Base-by-base conservation (phyloP, 92 coral and sea anemone species). In the Actinernus sp. region DNA sequence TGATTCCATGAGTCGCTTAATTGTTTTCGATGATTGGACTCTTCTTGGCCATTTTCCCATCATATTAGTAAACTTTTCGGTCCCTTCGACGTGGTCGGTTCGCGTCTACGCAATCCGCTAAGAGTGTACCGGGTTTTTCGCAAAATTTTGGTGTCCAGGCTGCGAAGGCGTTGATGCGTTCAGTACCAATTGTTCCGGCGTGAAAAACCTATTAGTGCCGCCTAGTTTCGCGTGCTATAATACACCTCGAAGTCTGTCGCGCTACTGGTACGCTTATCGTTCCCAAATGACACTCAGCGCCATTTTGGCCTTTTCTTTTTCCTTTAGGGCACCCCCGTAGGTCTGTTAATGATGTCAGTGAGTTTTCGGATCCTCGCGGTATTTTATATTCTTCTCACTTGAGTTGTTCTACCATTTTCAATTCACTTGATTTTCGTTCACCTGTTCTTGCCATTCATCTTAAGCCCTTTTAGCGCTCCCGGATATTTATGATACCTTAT, bases 11-110 rank as follows among this genome's bases (percentile, higher is more conserved):
- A 52, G 82, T 24, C 29, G 74, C 12, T 23, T 74, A 48, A 29
- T 74, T 13, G 76, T 26, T 44, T 74, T 2, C 22, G 82, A 74
- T 21, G 82, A 74, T 21, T 74, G 66, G 63, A 22, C 32, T 18
- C 36, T 28, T 31, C 64, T 5, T 0, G 6, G 2, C 32, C 18
- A 12, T 50, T 65, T 53, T 74, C 48, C 31, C 19, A 2, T 10
- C 46, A 38, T 20, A 23, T 63, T 41, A 47, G 24, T 25, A 27
- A 47, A 0, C 49, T 61, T 49, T 60, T 49, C 38, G 65, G 55
- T 1, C 68, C 55, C 21, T 55, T 69, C 31, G 33, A 59, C 5
- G 66, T 28, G 68, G 55, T 31, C 54, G 68, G 4, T 40, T 70
- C 36, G 77, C 68, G 4, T 70, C 68, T 18, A 26, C 55, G 12